A percentile compares a stretch with the other conserved stretches of the same genome.
Conservation (phyloP, 64 coral and sea anemone species). For the Platygyra sinensis region DNA sequence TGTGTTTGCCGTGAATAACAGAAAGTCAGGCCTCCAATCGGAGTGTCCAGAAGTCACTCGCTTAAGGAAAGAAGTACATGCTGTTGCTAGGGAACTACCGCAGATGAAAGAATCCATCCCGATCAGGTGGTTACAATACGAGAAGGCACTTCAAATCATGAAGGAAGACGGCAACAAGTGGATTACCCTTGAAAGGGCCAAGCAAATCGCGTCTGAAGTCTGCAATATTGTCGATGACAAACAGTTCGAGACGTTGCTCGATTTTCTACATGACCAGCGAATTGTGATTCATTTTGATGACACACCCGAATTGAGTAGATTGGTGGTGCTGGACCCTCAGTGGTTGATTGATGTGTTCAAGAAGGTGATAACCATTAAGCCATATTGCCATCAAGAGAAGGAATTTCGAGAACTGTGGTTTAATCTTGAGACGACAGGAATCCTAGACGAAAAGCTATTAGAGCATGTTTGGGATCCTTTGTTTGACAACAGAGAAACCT, state of each 20-base stretch:
- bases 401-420: neutral
- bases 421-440: neutral
- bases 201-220: neutral
- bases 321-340: conserved; percentile 4
- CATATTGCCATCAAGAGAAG: neutral
- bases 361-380: neutral
- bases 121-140: neutral
- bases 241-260: neutral
- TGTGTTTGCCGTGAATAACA: conserved; percentile 4
- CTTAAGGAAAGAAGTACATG: neutral
- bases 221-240: neutral
- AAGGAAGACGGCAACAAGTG: neutral
- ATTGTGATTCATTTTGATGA: conserved; percentile 1
- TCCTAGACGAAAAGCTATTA: neutral
- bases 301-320: neutral
- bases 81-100: neutral
- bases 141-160: neutral
- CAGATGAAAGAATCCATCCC: neutral
- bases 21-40: neutral
- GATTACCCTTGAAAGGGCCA: neutral
- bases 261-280: conserved; percentile 11
- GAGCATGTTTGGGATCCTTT: neutral
- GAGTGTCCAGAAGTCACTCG: neutral
- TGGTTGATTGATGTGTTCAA: conserved; percentile 4
- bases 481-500: neutral